Conservation (phyloP, 1,140 invertebrate genomes). For the Drosophila aff. region DNA sequence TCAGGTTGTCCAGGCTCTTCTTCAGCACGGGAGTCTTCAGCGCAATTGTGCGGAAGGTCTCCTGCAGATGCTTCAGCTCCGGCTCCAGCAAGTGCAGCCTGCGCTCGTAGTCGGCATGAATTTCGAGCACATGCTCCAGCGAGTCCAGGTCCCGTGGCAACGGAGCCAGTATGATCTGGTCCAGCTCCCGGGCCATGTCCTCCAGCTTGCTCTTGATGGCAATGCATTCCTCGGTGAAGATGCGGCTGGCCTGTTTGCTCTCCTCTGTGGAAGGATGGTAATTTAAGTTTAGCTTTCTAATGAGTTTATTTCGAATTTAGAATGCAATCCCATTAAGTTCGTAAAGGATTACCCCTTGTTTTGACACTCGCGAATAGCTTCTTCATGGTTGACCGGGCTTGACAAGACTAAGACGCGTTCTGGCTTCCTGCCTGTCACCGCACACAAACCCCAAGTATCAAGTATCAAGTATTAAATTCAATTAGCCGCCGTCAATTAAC, state of each 20-base stretch:
- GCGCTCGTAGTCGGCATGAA: constrained; percentile 95
- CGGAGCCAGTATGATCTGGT: constrained; percentile 91
- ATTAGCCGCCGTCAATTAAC: constrained; percentile 60
- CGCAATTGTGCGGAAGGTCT: constrained; percentile 92
- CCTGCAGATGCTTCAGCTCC: constrained; percentile 93
- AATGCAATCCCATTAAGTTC: background rate
- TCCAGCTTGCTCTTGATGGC: constrained; percentile 93
- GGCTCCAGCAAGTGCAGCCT: constrained; percentile 90
- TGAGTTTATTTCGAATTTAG: background rate
- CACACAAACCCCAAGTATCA: constrained; percentile 32
- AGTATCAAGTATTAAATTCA: constrained; percentile 67
- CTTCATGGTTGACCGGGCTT: constrained; percentile 61
- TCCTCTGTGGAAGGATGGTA: constrained; percentile 88
- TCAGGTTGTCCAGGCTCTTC: constrained; percentile 93
- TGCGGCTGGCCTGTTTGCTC: constrained; percentile 93
- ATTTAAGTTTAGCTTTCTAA: too few relatives aligned
- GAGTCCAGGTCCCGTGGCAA: constrained; percentile 94
- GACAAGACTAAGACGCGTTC: constrained; percentile 58
- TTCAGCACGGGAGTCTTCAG: constrained; percentile 96
- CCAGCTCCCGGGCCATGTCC: constrained; percentile 93
- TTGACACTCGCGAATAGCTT: constrained; percentile 76
- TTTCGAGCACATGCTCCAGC: constrained; percentile 93
- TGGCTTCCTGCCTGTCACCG: constrained; percentile 57
- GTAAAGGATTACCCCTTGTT: constrained; percentile 63
- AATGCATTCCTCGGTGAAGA: constrained; percentile 94